Evolutionary conservation across 2,888 invertebrate species (phyloP).

Genomic region (Mantis religiosa): DNA sequence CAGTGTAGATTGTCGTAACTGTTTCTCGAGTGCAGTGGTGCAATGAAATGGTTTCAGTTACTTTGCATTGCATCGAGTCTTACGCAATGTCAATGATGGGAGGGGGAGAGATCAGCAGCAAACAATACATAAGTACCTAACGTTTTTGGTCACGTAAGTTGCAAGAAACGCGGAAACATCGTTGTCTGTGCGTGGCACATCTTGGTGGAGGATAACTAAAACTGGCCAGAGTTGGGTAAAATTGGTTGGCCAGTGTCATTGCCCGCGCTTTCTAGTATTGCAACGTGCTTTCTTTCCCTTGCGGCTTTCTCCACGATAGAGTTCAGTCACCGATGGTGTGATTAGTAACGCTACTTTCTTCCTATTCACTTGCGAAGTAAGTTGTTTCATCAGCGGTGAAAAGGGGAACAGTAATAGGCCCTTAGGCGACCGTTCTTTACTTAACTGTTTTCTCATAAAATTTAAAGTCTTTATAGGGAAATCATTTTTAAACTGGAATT

Average conservation of each 20-base stretch:
- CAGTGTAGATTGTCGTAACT: too few species aligned
- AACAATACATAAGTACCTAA: neutral
- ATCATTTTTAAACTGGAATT: too few species aligned
- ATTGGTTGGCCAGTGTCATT: constrained; percentile 16
- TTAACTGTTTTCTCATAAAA: too few species aligned
- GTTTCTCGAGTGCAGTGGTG: too few species aligned
- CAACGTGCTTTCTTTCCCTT: constrained; percentile 5
- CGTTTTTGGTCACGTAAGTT: neutral
- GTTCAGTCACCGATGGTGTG: constrained; percentile 16
- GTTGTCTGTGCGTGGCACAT: neutral
- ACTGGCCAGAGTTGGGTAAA: neutral
- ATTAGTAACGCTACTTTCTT: constrained; percentile 21
- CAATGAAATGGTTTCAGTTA: too few species aligned
- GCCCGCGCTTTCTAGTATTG: constrained; percentile 21
- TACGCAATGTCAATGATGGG: neutral
- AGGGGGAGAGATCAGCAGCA: neutral
- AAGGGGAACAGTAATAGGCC: neutral
- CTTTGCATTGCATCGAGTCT: neutral
- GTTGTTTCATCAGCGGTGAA: neutral
- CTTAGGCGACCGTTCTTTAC: too few species aligned
- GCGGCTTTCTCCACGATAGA: constrained; percentile 20
- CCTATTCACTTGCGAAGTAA: neutral
- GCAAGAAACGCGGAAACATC: neutral
- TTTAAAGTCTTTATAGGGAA: too few species aligned
- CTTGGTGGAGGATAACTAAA: neutral